Evolutionary conservation across 2,797 vertebrate species (phyloP).

Genomic region (Ispidina picta): DNA sequence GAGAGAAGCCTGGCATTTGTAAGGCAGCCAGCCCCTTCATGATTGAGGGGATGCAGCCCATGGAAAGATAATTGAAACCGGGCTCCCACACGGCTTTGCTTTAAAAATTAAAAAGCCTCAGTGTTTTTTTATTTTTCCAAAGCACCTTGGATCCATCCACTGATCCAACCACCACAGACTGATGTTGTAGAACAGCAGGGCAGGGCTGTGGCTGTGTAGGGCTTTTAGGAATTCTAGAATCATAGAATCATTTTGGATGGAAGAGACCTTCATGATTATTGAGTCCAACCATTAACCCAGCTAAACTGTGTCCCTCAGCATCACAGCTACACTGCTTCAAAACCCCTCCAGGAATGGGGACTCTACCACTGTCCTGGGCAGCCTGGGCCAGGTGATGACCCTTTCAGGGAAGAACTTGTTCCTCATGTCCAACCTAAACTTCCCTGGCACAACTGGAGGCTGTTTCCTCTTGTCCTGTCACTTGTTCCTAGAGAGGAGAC

Average conservation of each 20-base stretch:
- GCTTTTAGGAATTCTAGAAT: neutral
- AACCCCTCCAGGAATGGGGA: neutral
- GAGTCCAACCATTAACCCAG: neutral
- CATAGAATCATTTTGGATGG: neutral
- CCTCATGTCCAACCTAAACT: neutral
- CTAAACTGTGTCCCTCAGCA: neutral
- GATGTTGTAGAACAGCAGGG: neutral
- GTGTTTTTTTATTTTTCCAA: neutral
- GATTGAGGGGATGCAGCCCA: neutral
- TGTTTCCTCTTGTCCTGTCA: neutral
- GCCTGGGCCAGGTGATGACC: neutral
- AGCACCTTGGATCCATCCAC: neutral
- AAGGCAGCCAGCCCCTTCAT: neutral
- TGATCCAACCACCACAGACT: neutral
- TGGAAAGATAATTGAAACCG: neutral
- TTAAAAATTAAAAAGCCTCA: neutral
- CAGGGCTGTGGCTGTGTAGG: neutral
- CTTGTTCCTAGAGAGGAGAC: neutral
- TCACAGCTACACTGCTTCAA: neutral
- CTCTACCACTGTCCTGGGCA: neutral
- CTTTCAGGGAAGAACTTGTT: neutral
- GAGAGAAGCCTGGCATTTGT: neutral
- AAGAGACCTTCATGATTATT: neutral
- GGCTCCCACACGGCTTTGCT: neutral
- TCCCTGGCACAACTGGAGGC: neutral